Percentiles rank a stretch among this genome's conserved stretches.
Evolutionary conservation across 2,113 vertebrate species (phyloP).

Genomic region (Stegostoma tigrinum): DNA sequence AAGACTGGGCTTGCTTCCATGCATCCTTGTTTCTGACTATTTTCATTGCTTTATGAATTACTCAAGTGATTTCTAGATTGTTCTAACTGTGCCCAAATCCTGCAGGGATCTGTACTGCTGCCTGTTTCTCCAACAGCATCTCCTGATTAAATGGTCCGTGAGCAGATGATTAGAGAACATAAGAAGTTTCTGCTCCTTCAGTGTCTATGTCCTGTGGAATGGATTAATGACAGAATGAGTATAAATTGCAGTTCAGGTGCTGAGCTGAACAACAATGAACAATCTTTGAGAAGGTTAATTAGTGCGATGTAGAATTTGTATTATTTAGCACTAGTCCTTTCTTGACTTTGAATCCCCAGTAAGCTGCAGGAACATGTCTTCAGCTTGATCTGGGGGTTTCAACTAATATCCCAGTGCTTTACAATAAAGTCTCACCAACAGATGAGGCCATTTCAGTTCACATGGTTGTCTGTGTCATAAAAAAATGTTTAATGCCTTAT

Average conservation of each 20-base stretch:
- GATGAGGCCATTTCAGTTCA: neutral
- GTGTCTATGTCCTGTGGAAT: neutral
- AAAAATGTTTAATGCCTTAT: neutral
- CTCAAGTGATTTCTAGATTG: neutral
- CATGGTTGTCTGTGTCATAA: neutral
- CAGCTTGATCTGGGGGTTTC: neutral
- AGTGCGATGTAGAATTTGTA: too few relatives aligned
- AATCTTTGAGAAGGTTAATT: neutral
- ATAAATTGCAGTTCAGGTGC: neutral
- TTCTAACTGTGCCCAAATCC: neutral
- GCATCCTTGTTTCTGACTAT: neutral
- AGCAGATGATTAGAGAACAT: neutral
- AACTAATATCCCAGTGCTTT: neutral
- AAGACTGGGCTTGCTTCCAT: too few relatives aligned
- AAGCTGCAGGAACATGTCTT: neutral
- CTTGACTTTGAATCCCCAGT: neutral
- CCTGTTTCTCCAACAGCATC: neutral
- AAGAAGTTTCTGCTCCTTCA: too few relatives aligned
- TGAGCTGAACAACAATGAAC: neutral
- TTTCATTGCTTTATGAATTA: neutral
- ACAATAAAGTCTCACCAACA: neutral
- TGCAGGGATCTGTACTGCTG: neutral
- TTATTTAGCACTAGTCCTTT: neutral
- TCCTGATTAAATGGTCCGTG: neutral
- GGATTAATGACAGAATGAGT: neutral